Conservation (phyloP, 1,140 invertebrate genomes). For the Hydropsyche tenuis region DNA sequence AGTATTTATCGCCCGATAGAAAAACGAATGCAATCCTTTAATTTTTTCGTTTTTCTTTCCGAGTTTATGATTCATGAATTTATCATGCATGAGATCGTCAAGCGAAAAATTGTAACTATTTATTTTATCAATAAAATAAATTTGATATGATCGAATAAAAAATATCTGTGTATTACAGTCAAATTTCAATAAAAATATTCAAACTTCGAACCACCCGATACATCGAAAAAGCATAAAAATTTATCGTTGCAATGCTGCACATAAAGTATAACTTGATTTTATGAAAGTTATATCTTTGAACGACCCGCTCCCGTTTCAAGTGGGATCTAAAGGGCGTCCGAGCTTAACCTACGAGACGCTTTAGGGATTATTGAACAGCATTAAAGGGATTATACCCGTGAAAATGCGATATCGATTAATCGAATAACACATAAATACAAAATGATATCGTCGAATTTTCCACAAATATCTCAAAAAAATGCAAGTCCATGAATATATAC, state of each 20-base stretch:
- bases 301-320: not conserved
- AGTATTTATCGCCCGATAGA: not conserved
- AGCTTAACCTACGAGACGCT: conserved; percentile 46
- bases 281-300: conserved; percentile 36
- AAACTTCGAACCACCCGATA: not conserved
- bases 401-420: conserved; percentile 50
- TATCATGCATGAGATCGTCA: too few species aligned
- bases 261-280: conserved; percentile 40
- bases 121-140: too few species aligned
- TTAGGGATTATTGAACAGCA: conserved; percentile 47
- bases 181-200: too few species aligned
- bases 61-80: too few species aligned
- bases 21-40: not conserved
- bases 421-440: conserved; percentile 30
- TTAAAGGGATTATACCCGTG: conserved; percentile 44
- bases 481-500: too few species aligned
- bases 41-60: too few species aligned
- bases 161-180: too few species aligned
- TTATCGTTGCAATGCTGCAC: conserved; percentile 12
- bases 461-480: too few species aligned
- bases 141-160: too few species aligned
- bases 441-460: too few species aligned
- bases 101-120: too few species aligned
- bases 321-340: conserved; percentile 12
- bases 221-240: not conserved